Base-by-base conservation (phyloP, 2,888 invertebrate genomes). In the Diplolepis rosae region DNA sequence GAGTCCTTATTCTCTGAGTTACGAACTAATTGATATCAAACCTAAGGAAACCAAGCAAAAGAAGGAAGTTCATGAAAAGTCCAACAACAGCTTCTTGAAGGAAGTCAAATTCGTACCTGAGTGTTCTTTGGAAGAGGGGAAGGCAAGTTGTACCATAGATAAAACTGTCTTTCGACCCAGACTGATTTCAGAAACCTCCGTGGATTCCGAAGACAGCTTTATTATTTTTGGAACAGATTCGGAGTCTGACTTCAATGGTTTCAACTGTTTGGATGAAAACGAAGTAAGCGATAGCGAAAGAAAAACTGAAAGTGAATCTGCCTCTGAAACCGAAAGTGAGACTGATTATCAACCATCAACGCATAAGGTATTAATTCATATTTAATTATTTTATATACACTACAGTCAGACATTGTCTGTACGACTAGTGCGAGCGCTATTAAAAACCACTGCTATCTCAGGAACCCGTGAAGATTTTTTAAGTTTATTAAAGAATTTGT, bases 131-230 rank as follows among this genome's bases (percentile, higher is more conserved):
- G 39, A 39, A 6, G 39, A 61, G 24, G 39, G 61, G n/a, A 11
- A 61, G 24, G 24, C 32, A 35, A 61, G 22, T 35, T 61, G 39
- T 39, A 6, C 61, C 1, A 24, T 73, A n/a, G 70, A 68, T n/a
- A 71, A 61, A 18, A 51, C 67, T 15, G 32, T 27, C 22, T 77
- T 68, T 56, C 77, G 80, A 30, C 69, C 80, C 1, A 79, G 82
- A 22, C 66, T 81, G 30, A 45, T 81, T 7, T 87, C 87, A 1
- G 83, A 85, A 42, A 82, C 82, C 65, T 86, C 87, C 4, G 77
- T 83, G n/a, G 84, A 86, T 39, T 87, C 87, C 0, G 86, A 87
- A 22, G 86, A 86, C 50, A 85, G 84, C 66, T 86, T 77, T 32
- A 84, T 87, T 68, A 79, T 86, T 3, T 87, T 87, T 69, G 82